Base-by-base conservation (phyloP, 2,113 vertebrate genomes). In the Phalacrocorax brasilianus region DNA sequence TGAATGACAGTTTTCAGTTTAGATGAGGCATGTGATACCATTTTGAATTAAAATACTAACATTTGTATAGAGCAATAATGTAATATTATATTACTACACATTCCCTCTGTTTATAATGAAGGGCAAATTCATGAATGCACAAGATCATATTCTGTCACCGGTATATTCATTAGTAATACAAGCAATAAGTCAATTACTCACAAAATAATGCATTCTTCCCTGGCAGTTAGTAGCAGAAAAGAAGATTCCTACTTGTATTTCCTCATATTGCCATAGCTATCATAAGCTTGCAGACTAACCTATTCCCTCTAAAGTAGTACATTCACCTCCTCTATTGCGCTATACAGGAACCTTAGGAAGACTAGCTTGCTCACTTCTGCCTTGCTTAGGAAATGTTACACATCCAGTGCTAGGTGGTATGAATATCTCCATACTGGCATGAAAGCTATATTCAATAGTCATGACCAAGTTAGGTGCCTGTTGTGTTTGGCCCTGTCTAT, bases 21-120 rank as follows among this genome's bases (percentile, higher is more conserved):
- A 88, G 49, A 83, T 62, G 35, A 93, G 81, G 33, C 19, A 76
- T 20, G 12, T 53, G 12, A 87, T 82, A 74, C 8, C n/a, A 52
- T 56, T 85, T 67, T 66, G 35, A 88, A 73, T 88, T 40, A 72
- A 87, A 91, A 38, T 40, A 73, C 76, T 94, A 82, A 40, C 45
- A 89, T 79, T 85, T 76, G 4, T 70, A 56, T 32, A 55, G 24
- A 92, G 14, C 24, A 94, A 67, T 72, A 83, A 47, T 68, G 23
- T 45, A 28, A 56, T 94, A 72, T 94, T 78, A 11, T 45, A 85
- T 40, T 58, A 72, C 49, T 76, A 73, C 30, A 28, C 23, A 40
- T 83, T 90, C 70, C 49, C 72, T 87, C n/a, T 71, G 40, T 80
- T 89, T 85, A 49, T 72, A 88, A 93, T 95, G 89, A 88, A 93